Conservation (phyloP, 2,797 vertebrate species). For the Silurus lanzhouensis region DNA sequence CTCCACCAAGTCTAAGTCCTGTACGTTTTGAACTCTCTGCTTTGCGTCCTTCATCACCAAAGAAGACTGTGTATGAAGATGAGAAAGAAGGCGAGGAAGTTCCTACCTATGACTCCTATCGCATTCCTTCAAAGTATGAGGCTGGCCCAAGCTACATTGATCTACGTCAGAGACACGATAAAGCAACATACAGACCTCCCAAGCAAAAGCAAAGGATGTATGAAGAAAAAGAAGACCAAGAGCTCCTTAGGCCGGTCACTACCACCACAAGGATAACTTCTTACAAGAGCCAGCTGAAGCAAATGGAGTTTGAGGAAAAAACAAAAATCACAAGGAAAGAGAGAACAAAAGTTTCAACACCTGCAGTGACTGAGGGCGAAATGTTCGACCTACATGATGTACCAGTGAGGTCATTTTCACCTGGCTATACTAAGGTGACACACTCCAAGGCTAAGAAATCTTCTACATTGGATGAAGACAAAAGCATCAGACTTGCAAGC, state of each 20-base stretch:
- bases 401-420: conserved; percentile 77
- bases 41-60: conserved; percentile 83
- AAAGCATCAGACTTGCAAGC: conserved; percentile 70
- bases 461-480: conserved; percentile 51
- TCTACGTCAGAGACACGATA: conserved; percentile 88
- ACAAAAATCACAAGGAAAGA: conserved; percentile 79
- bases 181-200: conserved; percentile 80
- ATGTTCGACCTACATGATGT: conserved; percentile 78
- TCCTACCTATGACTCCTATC: conserved; percentile 84
- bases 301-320: conserved; percentile 89
- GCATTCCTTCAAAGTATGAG: conserved; percentile 89
- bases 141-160: conserved; percentile 87
- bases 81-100: conserved; percentile 77
- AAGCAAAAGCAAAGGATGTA: conserved; percentile 87
- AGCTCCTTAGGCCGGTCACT: conserved; percentile 86
- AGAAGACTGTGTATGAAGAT: conserved; percentile 73
- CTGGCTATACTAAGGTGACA: conserved; percentile 82
- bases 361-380: conserved; percentile 74
- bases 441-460: conserved; percentile 83
- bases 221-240: conserved; percentile 90
- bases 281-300: conserved; percentile 88
- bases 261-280: conserved; percentile 82
- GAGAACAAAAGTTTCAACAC: conserved; percentile 71
- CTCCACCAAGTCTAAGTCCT: conserved; percentile 91
- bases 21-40: conserved; percentile 91